Evolutionary conservation across 2,888 invertebrate species (phyloP), one percentile per base, ranked within the genome.

Genomic region (Theretra japonica): DNA sequence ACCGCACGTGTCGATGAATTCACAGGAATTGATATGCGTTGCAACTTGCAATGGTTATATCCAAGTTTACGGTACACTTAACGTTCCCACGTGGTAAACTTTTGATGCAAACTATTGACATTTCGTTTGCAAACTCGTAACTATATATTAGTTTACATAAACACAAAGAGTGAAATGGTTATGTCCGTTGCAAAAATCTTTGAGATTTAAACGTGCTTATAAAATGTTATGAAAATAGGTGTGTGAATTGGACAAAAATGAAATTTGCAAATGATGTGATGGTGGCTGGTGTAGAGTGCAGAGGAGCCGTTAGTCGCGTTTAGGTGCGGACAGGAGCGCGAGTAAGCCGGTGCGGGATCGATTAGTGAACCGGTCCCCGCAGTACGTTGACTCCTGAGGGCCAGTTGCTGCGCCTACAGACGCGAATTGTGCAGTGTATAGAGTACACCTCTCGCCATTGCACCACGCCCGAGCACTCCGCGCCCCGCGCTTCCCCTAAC

Each of bases 361-460:
- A 94, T 94, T 93, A 94, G 90, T 88, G 89, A 93, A 94, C 94
- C 94, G 94, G 94, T 93, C 90, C 79, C 80, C 82, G 85, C 83
- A 86, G 92, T 88, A 85, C 94, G 86, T 94, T 94, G 94, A 93
- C 93, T 93, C 93, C 90, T 84, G 86, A 86, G 88, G 85, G 86
- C 83, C 87, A 81, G 83, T 82, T 88, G 81, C 82, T 85, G 88
- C 85, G 85, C 87, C 87, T 86, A 84, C 85, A 82, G 79, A 84
- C 86, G 88, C 87, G 86, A 89, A 88, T 87, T 88, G 86, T 86
- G 85, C 86, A 65, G 17, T 65, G 65, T 58, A 58, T 25, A 58
- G 58, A 25, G 58, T 48, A 65, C 65, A 88, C 86, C 84, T 87
- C 84, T 83, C 82, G 84, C 85, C 78, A 81, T 83, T 74, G 68